phyloP scores from a whole-genome alignment of 2,113 vertebrate genomes.

The Ciconia stormi region DNA sequence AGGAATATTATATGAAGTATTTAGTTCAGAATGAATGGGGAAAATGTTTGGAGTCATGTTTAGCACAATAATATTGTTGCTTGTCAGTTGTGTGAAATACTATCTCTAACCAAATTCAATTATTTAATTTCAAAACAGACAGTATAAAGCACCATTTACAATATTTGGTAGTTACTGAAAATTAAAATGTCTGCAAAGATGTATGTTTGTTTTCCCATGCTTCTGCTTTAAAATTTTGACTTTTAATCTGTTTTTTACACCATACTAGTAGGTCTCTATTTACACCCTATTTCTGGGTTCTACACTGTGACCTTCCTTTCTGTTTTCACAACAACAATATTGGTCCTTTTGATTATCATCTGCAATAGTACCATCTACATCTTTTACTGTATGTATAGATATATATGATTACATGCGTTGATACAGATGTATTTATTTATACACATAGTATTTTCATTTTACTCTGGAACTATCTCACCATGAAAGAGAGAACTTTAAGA shows the following conservation, averaged over 20 bases:
- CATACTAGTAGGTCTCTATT: background rate
- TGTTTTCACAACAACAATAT: background rate
- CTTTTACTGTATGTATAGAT: background rate
- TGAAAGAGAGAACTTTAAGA: background rate
- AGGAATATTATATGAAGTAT: background rate
- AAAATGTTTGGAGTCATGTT: background rate
- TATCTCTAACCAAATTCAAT: background rate
- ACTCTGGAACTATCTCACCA: background rate
- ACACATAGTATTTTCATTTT: background rate
- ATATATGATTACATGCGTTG: fast-evolving
- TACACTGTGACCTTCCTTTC: background rate
- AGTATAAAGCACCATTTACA: background rate
- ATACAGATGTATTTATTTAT: background rate
- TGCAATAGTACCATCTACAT: too few species aligned
- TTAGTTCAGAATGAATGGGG: background rate
- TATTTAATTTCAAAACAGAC: background rate
- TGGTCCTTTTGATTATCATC: background rate
- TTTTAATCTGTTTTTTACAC: background rate
- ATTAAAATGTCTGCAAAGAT: background rate
- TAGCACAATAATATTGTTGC: background rate
- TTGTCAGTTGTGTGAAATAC: background rate
- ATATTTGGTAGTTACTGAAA: background rate
- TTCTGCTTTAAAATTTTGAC: background rate
- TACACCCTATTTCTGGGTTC: background rate
- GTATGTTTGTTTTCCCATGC: background rate